Evolutionary conservation across 2,888 invertebrate species (phyloP).

Genomic region (Sipha maydis): DNA sequence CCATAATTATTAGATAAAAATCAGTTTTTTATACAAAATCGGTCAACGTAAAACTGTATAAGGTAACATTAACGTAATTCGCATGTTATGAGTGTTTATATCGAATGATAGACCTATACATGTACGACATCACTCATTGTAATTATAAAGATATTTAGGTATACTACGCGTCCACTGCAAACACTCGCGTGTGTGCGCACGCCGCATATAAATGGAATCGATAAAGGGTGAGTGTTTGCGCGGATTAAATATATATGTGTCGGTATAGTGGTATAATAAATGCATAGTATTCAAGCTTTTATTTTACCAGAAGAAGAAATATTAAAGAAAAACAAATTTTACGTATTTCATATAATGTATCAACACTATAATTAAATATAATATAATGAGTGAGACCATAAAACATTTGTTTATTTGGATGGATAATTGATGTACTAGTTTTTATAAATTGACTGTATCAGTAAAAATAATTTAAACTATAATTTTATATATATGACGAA

Average conservation of each 20-base stretch:
- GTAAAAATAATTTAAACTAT: too few relatives aligned
- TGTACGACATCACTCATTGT: neutral
- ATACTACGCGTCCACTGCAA: neutral
- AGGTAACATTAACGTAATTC: neutral
- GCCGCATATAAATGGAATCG: neutral
- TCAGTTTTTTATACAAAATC: neutral
- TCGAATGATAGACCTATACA: neutral
- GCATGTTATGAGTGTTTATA: neutral
- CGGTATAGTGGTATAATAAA: neutral
- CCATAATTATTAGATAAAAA: neutral
- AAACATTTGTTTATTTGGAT: neutral
- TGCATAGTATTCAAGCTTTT: neutral
- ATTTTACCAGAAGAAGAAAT: neutral
- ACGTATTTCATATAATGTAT: neutral
- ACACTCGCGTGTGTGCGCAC: neutral
- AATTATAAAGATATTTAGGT: neutral
- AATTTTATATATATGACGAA: too few relatives aligned
- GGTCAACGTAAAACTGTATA: neutral
- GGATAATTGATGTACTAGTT: neutral
- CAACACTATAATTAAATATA: neutral
- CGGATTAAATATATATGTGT: neutral
- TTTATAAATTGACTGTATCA: neutral
- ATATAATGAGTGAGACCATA: neutral
- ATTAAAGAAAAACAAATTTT: neutral
- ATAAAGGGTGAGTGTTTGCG: slow-evolving; percentile 4